A percentile compares a stretch with the other conserved stretches of the same genome.
Conservation (phyloP, 1,140 invertebrate genomes). For the Penaeus japonicus region DNA sequence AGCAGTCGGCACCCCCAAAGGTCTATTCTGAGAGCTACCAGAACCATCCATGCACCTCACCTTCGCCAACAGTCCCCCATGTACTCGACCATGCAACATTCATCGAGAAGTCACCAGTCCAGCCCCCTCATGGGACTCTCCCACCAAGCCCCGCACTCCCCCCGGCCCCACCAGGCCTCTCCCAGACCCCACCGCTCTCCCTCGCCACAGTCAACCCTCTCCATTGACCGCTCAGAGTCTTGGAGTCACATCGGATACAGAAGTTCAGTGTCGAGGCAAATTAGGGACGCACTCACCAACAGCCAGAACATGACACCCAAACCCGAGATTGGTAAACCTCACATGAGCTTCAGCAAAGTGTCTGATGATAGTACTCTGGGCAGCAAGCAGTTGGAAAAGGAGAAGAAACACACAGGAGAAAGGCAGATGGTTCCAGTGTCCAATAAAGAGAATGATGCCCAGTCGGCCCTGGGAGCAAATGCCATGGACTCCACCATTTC, state of each 20-base stretch:
- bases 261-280: constrained; percentile 33
- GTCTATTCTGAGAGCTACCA: constrained; percentile 37
- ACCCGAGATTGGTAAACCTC: too few relatives aligned
- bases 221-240: not conserved
- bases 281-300: constrained; percentile 11
- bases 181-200: not conserved
- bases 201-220: constrained; percentile 29
- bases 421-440: too few relatives aligned
- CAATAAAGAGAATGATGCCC: too few relatives aligned
- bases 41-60: constrained; percentile 38
- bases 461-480: too few relatives aligned
- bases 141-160: constrained; percentile 30
- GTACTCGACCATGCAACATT: not conserved
- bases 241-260: not conserved
- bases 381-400: too few relatives aligned
- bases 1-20: constrained; percentile 31
- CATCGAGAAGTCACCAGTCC: not conserved
- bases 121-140: not conserved
- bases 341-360: too few relatives aligned
- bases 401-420: too few relatives aligned
- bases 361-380: too few relatives aligned
- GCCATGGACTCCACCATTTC: too few relatives aligned
- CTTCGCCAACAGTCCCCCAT: constrained; percentile 25
- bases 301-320: too few relatives aligned
- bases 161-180: constrained; percentile 35